A percentile compares a stretch with the other conserved stretches of the same genome.
phyloP scores from a whole-genome alignment of 2,113 vertebrate genomes.

The Pseudorhombus dupliciocellatus region DNA sequence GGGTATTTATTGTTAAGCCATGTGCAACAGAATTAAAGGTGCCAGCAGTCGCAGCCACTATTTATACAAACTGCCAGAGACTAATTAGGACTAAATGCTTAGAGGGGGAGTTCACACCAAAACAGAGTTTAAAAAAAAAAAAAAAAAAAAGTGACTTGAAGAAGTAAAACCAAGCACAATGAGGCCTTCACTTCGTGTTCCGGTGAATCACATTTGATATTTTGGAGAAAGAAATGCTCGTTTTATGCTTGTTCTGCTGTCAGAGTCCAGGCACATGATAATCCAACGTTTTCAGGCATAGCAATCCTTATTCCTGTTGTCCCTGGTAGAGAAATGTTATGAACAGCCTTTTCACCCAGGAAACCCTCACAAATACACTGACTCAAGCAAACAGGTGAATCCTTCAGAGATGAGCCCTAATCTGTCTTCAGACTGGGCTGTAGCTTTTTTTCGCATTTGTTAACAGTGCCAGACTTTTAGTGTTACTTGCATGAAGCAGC shows the following conservation, averaged over 20 bases:
- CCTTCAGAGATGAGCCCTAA: not conserved
- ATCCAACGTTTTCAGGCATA: constrained; percentile 23
- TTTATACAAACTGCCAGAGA: not conserved
- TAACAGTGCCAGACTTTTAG: not conserved
- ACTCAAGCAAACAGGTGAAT: constrained; percentile 2
- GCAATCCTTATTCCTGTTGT: constrained; percentile 19
- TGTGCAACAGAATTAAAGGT: not conserved
- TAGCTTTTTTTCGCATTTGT: constrained; percentile 2
- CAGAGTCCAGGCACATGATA: constrained; percentile 11
- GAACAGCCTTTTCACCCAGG: not conserved
- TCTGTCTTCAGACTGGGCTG: not conserved
- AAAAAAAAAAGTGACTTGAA: not conserved
- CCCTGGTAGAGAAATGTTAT: constrained; percentile 15
- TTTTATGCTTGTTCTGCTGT: not conserved
- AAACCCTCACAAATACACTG: not conserved
- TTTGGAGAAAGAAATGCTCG: no score
- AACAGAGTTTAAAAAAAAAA: not conserved
- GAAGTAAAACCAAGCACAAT: no score
- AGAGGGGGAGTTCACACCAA: not conserved
- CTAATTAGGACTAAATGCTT: not conserved
- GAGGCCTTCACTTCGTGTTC: no score
- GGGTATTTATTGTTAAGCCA: not conserved
- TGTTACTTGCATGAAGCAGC: no score
- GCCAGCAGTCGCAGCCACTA: not conserved
- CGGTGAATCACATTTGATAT: no score